Percentiles rank a stretch among this genome's conserved stretches.
These are phyloP conservation scores for Canis aureus DNA, from an alignment of 2,113 vertebrate genomes.

Conservation along the genomic window DNA sequence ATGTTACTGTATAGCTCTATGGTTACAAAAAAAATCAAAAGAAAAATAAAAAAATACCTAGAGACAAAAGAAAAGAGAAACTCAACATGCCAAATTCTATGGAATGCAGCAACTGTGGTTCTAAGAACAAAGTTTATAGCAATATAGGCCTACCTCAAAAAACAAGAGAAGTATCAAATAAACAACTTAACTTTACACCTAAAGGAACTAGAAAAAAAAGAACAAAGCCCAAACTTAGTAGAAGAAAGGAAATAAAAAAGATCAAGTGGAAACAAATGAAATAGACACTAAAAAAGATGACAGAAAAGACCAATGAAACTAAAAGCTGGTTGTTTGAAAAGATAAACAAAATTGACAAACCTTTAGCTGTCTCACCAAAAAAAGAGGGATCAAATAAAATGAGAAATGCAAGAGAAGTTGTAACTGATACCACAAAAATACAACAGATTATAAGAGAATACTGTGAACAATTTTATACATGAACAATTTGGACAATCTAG, in stretches of 20 bases:
- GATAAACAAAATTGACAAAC: neutral
- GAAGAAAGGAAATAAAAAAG: neutral
- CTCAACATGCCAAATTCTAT: neutral
- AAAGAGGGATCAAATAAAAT: neutral
- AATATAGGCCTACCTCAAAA: neutral
- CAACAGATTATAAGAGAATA: neutral
- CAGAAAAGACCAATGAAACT: neutral
- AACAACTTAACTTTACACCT: neutral
- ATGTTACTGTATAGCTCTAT: neutral
- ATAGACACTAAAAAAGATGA: neutral
- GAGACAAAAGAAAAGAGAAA: neutral
- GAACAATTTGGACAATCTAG: neutral
- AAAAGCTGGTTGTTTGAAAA: neutral
- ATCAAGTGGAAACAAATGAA: neutral
- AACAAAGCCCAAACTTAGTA: neutral
- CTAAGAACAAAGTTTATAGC: neutral
- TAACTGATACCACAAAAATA: neutral
- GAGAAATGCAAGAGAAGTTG: neutral
- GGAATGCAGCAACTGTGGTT: neutral
- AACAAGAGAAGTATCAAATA: neutral
- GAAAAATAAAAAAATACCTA: neutral
- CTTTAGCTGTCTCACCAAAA: neutral
- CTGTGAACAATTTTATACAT: neutral
- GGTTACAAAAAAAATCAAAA: neutral
- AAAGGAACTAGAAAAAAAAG: neutral